phyloP scores from a whole-genome alignment of 2,888 invertebrate genomes.

The Hirudinaria manillensis region DNA sequence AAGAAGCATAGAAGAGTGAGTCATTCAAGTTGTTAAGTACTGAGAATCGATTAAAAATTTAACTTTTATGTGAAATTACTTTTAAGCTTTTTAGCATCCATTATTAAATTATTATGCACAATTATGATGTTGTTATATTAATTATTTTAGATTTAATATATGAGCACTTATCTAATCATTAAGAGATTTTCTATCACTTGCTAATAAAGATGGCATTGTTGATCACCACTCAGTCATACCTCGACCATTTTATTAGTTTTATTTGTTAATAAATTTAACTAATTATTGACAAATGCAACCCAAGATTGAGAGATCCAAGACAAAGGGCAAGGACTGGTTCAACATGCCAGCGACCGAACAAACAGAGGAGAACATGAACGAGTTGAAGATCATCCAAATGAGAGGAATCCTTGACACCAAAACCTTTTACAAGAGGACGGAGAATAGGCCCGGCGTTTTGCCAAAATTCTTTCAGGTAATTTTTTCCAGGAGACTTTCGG shows the following conservation, averaged over 20 bases:
- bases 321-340: conserved; percentile 82
- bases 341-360: conserved; percentile 80
- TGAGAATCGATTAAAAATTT: too few species aligned
- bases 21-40: not conserved
- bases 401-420: conserved; percentile 84
- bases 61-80: too few species aligned
- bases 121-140: too few species aligned
- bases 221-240: not conserved
- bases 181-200: too few species aligned
- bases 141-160: too few species aligned
- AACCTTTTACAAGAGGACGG: conserved; percentile 88
- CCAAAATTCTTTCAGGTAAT: conserved; percentile 79
- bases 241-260: not conserved
- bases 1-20: conserved; percentile 17
- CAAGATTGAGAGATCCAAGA: conserved; percentile 65
- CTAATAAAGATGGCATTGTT: too few species aligned
- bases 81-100: too few species aligned
- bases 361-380: conserved; percentile 78
- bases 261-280: too few species aligned
- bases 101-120: too few species aligned
- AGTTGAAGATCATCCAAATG: conserved; percentile 84
- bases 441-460: conserved; percentile 64
- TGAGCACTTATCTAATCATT: too few species aligned
- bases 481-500: too few species aligned
- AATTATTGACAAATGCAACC: not conserved